Base-by-base conservation (phyloP, 2,113 vertebrate genomes). In the Paralichthys olivaceus region DNA sequence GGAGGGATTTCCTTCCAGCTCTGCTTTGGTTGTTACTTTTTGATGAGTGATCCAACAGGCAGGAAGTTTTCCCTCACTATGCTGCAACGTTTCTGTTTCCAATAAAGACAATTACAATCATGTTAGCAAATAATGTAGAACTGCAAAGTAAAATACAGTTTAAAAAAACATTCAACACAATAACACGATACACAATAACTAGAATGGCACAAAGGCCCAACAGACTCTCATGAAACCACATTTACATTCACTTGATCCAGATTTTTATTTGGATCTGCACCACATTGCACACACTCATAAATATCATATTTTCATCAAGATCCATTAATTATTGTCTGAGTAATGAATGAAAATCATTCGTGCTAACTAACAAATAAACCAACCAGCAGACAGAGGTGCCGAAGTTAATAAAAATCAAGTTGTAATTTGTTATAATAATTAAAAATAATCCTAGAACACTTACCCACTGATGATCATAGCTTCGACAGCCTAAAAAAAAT, bases 401-500 rank as follows among this genome's bases (percentile, higher is more conserved):
- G 11, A 40, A 2, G 20, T 13, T 40, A 7, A 51, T n/a, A 20
- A 9, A 20, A 51, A 20, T 51, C 7, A 20, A 19, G 43, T 47
- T 47, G 14, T 47, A 17, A 47, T 47, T 1, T 0, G 5, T 0
- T 14, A 34, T 1, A 32, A 32, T n/a, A 58, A 25, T n/a, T 11
- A 1, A 32, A 5, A 58, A 1, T 3, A 22, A 67, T 37, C 11
- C 4, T 14, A 66, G 22, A 59, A 25, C 22, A 71, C 67, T 78
- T 51, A 78, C 75, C 0, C 0, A 0, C 0, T 2, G 0, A 62
- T 6, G 15, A 20, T 56, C 0, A 7, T 1, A 0, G 0, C 0
- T 0, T 0, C 0, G 0, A 14, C 68, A 79, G 59, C 76, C 76
- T 79, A n/a, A 60, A 78, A n/a, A 72, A 7, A 6, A 23, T 5